Evolutionary conservation across 2,888 invertebrate species (phyloP), one percentile per base, ranked within the genome.

Genomic region (Tridacna crocea): DNA sequence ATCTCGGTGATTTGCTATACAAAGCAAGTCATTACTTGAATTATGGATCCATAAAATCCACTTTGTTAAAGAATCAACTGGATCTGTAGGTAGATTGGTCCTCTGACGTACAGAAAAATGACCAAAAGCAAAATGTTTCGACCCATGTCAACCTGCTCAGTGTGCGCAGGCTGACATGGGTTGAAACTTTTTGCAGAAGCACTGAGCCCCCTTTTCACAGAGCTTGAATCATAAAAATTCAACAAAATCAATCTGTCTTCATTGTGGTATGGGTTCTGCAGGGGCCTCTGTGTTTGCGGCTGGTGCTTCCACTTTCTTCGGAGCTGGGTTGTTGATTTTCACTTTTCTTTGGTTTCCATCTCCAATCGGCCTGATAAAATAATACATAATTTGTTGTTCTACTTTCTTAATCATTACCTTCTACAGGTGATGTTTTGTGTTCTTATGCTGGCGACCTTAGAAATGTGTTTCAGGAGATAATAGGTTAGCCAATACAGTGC

Each of bases 251-350:
- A 2, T n/a, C 4, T 24, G 27, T 51, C 4, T 22, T 24, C 22
- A 66, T 13, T 36, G 66, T 19, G 66, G 15, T n/a, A 13, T 17
- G 0, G 48, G 73, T 19, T 61, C 46, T 36, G 74, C n/a, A 3
- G 73, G 58, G 10, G 61, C 61, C 19, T 70, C 65, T 51, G 26
- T 80, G 24, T 55, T 82, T 60, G 78, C 55, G n/a, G 77, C 63
- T 24, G 72, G 58, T 12, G 72, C 79, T 15, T 63, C 79, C 12
- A 24, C 60, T 66, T 80, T 72, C 73, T 83, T 83, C 15, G 83
- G 82, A 22, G 66, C 58, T 27, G 85, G 82, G 55, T 80, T 79
- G 12, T 82, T 82, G 15, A 85, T 83, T 72, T 81, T 83, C n/a
- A 77, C 81, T 66, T 81, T 81, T 55, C 83, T 73, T 4, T 83